Evolutionary conservation across 1,140 invertebrate genomes (phyloP), one percentile per base, ranked within the genome.

Genomic region (Orius insidiosus): DNA sequence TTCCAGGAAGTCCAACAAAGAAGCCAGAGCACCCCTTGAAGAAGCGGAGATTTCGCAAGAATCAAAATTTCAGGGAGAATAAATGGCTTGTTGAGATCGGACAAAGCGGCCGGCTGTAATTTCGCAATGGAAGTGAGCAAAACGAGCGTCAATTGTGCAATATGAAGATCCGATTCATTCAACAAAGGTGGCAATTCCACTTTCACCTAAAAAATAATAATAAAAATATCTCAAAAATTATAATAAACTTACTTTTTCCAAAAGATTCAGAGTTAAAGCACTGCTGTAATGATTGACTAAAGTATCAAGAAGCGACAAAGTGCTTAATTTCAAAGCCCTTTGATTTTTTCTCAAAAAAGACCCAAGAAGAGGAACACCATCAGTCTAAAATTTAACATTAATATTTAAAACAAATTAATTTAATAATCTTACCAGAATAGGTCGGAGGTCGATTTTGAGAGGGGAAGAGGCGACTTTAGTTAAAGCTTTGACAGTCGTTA

Each of bases 281-380:
- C 69, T 68, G 54, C 75, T 78, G 59, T 92, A 93, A 59, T 88
- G 86, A 46, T 78, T 78, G 8, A 90, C 78, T 24, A 98, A 66
- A 10, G 87, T 89, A 58, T 96, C 89, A 6, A 98, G 64, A 42
- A 98, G 70, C 33, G 82, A 78, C 5, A 98, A 63, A 0, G 94
- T 95, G 41, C 80, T 80, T 4, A 98, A 63, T 66, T 97, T 95
- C 13, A 98, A 64, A 15, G 90, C 86, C 52, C 95, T 71, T 61
- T 98, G 92, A 68, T 98, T 98, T 66, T 98, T 98, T 33, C 94
- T 72, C 39, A 98, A 64, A 58, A 98, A 98, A 5, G 88, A 85
- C 6, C 90, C 87, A 18, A 97, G 67, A 49, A 95, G 81, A 14
- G 89, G 86, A 53, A 97, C 74, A 9, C 84, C 85, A 57, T 97